Evolutionary conservation across 2,113 vertebrate species (phyloP), one percentile per base, ranked within the genome.

Genomic region (Rhinogobius similis): DNA sequence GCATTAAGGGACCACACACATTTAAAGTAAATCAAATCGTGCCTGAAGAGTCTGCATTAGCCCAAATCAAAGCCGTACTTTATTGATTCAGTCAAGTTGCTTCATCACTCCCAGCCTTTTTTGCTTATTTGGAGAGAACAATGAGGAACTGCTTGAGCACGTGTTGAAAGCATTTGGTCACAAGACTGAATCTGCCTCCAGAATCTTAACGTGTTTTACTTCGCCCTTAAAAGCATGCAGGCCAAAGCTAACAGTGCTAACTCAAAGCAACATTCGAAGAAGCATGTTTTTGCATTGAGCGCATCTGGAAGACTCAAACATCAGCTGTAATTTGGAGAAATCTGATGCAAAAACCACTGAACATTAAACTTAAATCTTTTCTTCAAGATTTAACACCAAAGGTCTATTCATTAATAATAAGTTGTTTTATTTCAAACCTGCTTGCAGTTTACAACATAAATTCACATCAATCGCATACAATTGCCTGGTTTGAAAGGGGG

Each of bases 121-220:
- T 10, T 5, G 46, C 23, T 55, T 24, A 26, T 65, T 52, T 48
- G 61, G 43, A 68, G 46, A 72, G 61, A 58, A 63, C 9, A 73
- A 61, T 10, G 29, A 71, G 81, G 69, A 83, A 81, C 64, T 56
- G 46, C 44, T 69, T 3, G 1, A 73, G 32, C 23, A 63, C 21
- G 73, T 74, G 56, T 75, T 46, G 21, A 82, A 66, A 70, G 61
- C 8, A 52, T 68, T 70, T 62, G 38, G 44, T 83, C 80, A 82
- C 72, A 67, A 79, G 87, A 76, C 52, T 10, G 16, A 43, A 46
- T 68, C 16, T 69, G 70, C 72, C 36, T 72, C 23, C n/a, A 69
- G 65, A 32, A 62, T 6, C 1, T 5, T 11, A 59, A 55, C 13
- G 53, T 46, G 52, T 55, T 63, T 46, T 39, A 55, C 39, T 38